These are phyloP conservation scores for Malaclemys terrapin DNA, from an alignment of 2,113 vertebrate genomes.

Conservation along the genomic window DNA sequence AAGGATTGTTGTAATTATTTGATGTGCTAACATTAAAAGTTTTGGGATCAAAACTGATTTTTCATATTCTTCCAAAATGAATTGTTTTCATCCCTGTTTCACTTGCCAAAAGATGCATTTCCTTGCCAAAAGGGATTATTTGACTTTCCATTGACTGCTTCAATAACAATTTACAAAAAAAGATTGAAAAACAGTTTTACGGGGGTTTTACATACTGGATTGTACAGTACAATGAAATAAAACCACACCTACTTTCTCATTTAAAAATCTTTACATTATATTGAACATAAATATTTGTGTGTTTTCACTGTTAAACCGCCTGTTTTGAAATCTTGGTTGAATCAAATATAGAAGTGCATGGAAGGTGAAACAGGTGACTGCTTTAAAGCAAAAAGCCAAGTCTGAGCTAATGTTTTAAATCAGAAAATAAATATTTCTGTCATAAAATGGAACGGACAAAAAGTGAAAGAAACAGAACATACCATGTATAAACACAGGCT, in stretches of 20 bases:
- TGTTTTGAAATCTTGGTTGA: slow-evolving; percentile 24
- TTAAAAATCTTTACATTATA: background rate
- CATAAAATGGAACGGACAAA: slow-evolving; percentile 71
- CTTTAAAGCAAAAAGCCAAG: slow-evolving; percentile 65
- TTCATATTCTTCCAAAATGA: slow-evolving; percentile 56
- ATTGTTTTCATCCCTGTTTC: slow-evolving; percentile 77
- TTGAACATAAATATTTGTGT: background rate
- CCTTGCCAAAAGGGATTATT: background rate
- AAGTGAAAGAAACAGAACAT: slow-evolving; percentile 67
- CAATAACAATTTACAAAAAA: background rate
- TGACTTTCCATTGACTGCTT: background rate
- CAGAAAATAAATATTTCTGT: slow-evolving; percentile 68
- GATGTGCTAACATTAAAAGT: slow-evolving; percentile 47
- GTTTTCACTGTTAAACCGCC: background rate
- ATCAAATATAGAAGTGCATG: background rate
- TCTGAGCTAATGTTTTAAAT: slow-evolving; percentile 76
- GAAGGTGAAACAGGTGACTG: slow-evolving; percentile 81
- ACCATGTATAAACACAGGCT: slow-evolving; percentile 74
- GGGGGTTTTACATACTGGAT: background rate
- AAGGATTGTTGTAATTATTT: slow-evolving; percentile 50
- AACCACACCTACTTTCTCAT: background rate
- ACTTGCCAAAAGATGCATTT: slow-evolving; percentile 69
- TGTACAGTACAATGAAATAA: background rate
- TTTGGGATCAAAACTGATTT: slow-evolving; percentile 29
- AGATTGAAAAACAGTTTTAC: background rate